These are phyloP conservation scores for Pristionchus maxplancki DNA, from an alignment of 2,888 invertebrate species.

Conservation along the genomic window DNA sequence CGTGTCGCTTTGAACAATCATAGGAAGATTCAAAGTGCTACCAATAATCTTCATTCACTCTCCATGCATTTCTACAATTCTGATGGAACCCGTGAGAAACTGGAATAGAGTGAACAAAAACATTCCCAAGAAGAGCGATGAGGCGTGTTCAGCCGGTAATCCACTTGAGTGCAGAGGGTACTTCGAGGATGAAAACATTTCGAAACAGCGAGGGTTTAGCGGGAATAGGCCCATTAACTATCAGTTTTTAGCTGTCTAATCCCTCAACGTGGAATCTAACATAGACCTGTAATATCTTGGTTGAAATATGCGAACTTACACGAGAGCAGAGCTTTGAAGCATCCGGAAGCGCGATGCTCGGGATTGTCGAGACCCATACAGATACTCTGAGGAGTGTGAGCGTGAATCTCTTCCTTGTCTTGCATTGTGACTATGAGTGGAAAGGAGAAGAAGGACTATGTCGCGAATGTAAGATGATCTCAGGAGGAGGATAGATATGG, in stretches of 20 bases:
- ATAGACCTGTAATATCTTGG: background rate
- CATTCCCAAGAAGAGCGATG: background rate
- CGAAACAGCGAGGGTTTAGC: background rate
- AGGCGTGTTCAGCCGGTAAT: background rate
- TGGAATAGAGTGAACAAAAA: background rate
- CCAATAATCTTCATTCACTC: too few relatives aligned
- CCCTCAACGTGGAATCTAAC: background rate
- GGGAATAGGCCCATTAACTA: background rate
- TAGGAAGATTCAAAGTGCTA: too few relatives aligned
- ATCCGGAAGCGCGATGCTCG: background rate
- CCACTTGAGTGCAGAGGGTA: background rate
- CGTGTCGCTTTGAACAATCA: too few relatives aligned
- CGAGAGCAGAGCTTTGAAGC: background rate
- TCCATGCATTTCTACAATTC: background rate
- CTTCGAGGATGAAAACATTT: background rate
- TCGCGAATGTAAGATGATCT: conserved; percentile 42
- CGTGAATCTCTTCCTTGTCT: conserved; percentile 3
- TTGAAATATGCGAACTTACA: background rate
- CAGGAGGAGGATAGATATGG: conserved; percentile 7
- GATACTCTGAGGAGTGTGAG: background rate
- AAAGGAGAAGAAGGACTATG: background rate
- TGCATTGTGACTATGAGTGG: conserved; percentile 35
- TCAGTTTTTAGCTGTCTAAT: background rate
- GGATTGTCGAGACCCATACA: background rate
- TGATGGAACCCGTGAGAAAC: background rate